These are phyloP conservation scores for Drosophila subpulchrella DNA, from an alignment of 1,140 invertebrate species.

Conservation along the genomic window DNA sequence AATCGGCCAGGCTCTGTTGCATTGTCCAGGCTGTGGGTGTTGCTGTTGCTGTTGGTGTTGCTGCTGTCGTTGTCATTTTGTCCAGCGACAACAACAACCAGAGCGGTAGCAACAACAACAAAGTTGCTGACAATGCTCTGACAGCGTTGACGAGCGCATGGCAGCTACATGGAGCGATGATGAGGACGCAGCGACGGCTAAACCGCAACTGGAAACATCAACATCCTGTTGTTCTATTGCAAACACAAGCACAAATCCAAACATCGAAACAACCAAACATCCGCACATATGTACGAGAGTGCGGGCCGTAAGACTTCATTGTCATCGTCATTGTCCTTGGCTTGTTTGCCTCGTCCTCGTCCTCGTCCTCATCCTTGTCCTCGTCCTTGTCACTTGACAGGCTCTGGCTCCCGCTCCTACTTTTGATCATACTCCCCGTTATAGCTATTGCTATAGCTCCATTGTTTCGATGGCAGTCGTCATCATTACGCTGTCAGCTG, in stretches of 20 bases:
- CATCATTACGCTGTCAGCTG: slow-evolving; percentile 73
- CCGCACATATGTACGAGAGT: slow-evolving; percentile 29
- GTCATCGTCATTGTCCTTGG: slow-evolving; percentile 72
- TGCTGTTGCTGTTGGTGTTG: slow-evolving; percentile 49
- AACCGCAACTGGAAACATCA: slow-evolving; percentile 71
- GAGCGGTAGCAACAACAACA: slow-evolving; percentile 37
- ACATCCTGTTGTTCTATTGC: slow-evolving; percentile 67
- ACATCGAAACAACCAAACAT: background rate
- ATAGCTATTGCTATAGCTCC: slow-evolving; percentile 9
- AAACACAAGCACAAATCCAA: slow-evolving; percentile 42
- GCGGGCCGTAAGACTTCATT: slow-evolving; percentile 67
- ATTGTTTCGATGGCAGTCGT: slow-evolving; percentile 64
- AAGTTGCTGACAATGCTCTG: slow-evolving; percentile 73
- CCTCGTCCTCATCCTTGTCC: slow-evolving; percentile 72
- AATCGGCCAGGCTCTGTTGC: slow-evolving; percentile 30
- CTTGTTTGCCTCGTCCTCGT: slow-evolving; percentile 75
- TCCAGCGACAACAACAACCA: slow-evolving; percentile 32
- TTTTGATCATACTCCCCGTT: slow-evolving; percentile 10
- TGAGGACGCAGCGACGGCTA: slow-evolving; percentile 45
- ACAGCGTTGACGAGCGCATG: slow-evolving; percentile 69
- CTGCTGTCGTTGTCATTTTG: slow-evolving; percentile 53
- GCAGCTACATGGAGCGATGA: slow-evolving; percentile 66
- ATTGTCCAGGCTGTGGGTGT: slow-evolving; percentile 15
- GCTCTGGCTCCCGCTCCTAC: slow-evolving; percentile 13
- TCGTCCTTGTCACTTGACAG: slow-evolving; percentile 71